Base-by-base conservation (phyloP, 2,888 invertebrate species). In the Stenodera caucasica region DNA sequence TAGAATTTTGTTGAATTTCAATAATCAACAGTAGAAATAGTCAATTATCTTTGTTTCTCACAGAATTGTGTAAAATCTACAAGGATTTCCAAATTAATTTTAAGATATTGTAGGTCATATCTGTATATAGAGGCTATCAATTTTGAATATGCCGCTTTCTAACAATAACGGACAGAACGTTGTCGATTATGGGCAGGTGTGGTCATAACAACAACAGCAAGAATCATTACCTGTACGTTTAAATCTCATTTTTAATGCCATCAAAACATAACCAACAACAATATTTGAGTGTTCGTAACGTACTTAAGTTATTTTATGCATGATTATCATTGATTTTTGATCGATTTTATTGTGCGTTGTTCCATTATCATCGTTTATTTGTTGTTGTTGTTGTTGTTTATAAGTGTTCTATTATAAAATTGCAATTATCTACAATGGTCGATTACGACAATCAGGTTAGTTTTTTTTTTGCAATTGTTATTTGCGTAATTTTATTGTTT, bases 221-320 rank as follows among this genome's bases (percentile, higher is more conserved):
- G 37, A 55, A 40, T 32, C 49, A 57, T 14, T 49, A 30, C 37
- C 33, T 37, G 12, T 53, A 18, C 59, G 35, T 49, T 59, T 61
- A 18, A 53, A 58, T 55, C 54, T 55, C 53, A 52, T 45, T 53
- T 60, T 58, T 58, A 61, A 64, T 64, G 61, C 57, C 62, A 65
- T 62, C 62, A 65, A 65, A 65, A 65, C 62, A 65, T 56, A 65
- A 60, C 65, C 60, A 60, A 60, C 40, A 33, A 45, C 40, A 8
- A 40, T 8, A 21, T 11, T 12, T 7, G 18, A 12, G 21, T 18
- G 7, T 0, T 21, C 3, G 0, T 14, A 35, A 35, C 35, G 35
- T 1, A 35, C 11, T 7, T 8, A 32, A 32, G 11, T 32, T 3
- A 7, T 32, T 32, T 32, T 11, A 2, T 32, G 9, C 4, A 11